A percentile compares a stretch with the other conserved stretches of the same genome.
These are phyloP conservation scores for Gibbula magus DNA, from an alignment of 2,888 invertebrate species.

Conservation along the genomic window DNA sequence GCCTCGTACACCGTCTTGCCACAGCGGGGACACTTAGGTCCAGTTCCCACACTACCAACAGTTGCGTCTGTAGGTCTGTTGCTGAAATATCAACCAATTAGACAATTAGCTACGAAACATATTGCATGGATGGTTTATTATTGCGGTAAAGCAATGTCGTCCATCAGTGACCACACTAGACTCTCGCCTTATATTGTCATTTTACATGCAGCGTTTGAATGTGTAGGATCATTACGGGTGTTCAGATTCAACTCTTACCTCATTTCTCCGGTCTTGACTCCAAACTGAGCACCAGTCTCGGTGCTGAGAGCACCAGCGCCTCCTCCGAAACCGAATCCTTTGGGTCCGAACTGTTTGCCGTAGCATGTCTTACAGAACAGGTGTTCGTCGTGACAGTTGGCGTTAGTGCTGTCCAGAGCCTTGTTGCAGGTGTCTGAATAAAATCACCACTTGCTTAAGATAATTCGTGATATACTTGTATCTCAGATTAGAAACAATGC, in stretches of 20 bases:
- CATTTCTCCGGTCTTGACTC: constrained; percentile 73
- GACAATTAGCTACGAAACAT: too few relatives aligned
- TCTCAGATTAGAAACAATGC: too few relatives aligned
- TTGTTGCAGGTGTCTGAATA: constrained; percentile 88
- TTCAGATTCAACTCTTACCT: constrained; percentile 43
- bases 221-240: background rate
- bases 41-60: constrained; percentile 59
- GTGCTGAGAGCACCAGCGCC: constrained; percentile 83
- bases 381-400: constrained; percentile 93
- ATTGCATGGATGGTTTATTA: too few relatives aligned
- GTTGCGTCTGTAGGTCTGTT: constrained; percentile 51
- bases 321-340: constrained; percentile 96
- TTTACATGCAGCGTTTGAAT: too few relatives aligned
- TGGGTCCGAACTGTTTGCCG: constrained; percentile 97
- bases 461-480: too few relatives aligned
- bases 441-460: too few relatives aligned
- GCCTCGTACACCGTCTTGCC: constrained; percentile 96
- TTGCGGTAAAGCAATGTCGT: too few relatives aligned
- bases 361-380: constrained; percentile 97
- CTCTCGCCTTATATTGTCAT: too few relatives aligned
- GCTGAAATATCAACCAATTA: constrained; percentile 41
- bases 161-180: too few relatives aligned
- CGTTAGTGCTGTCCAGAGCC: constrained; percentile 95
- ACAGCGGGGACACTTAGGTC: constrained; percentile 76
- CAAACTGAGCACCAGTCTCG: constrained; percentile 81